A percentile compares a stretch with the other conserved stretches of the same genome.
phyloP scores from a whole-genome alignment of 2,113 vertebrate genomes.

The Catharus bicknelli region DNA sequence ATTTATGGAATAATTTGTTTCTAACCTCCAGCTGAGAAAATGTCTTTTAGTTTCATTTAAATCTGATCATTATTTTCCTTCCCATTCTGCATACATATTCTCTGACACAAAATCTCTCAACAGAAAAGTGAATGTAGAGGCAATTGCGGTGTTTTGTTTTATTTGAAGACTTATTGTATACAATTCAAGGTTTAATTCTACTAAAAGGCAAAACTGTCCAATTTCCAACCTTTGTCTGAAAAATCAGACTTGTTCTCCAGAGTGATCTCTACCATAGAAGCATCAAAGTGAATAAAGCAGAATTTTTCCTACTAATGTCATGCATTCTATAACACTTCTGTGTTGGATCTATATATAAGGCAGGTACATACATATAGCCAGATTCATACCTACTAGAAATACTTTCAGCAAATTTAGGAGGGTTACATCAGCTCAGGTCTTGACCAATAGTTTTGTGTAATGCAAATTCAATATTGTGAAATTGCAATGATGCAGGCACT shows the following conservation, averaged over 20 bases:
- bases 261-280: background rate
- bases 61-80: slow-evolving; percentile 69
- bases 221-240: slow-evolving; percentile 35
- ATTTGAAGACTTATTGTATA: slow-evolving; percentile 30
- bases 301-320: background rate
- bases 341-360: background rate
- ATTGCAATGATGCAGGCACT: background rate
- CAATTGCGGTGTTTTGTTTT: slow-evolving; percentile 42
- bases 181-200: slow-evolving; percentile 52
- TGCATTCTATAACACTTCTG: background rate
- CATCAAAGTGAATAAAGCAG: background rate
- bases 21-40: slow-evolving; percentile 73
- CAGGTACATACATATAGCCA: background rate
- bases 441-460: slow-evolving; percentile 1
- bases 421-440: background rate
- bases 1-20: slow-evolving; percentile 59
- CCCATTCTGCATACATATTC: slow-evolving; percentile 17
- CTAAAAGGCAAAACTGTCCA: slow-evolving; percentile 43
- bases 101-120: slow-evolving; percentile 34
- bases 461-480: slow-evolving; percentile 21
- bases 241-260: background rate
- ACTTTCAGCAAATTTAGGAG: background rate
- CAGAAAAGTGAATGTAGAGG: slow-evolving; percentile 22
- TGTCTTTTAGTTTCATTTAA: slow-evolving; percentile 66
- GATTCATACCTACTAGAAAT: background rate